These are phyloP conservation scores for Tenebrosternarchus preto DNA, from an alignment of 2,113 vertebrate genomes.

Conservation along the genomic window DNA sequence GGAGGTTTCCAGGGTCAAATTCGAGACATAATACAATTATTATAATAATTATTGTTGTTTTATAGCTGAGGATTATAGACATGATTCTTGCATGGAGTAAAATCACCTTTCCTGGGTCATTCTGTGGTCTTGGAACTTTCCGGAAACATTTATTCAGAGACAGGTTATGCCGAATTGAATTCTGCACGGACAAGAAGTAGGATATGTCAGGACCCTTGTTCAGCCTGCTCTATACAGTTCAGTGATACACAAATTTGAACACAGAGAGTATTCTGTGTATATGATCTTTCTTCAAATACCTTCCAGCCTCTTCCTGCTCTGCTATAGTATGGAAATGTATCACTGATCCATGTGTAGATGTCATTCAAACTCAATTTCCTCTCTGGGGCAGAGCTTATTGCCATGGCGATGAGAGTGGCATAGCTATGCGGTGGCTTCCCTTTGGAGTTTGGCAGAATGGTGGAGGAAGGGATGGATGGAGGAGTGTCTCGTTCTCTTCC, in stretches of 20 bases:
- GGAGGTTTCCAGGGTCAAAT: too few relatives aligned
- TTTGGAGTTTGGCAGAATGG: slow-evolving; percentile 78
- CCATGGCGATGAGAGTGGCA: slow-evolving; percentile 93
- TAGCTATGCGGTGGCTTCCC: slow-evolving; percentile 97
- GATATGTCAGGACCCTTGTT: neutral
- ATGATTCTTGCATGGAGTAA: neutral
- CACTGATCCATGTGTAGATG: slow-evolving; percentile 98
- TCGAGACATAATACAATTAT: too few relatives aligned
- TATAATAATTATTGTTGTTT: too few relatives aligned
- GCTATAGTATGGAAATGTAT: slow-evolving; percentile 93
- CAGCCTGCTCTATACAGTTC: too few relatives aligned
- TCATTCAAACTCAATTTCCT: slow-evolving; percentile 94
- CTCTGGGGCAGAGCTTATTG: slow-evolving; percentile 89
- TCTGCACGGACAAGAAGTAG: slow-evolving; percentile 71
- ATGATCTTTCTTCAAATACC: slow-evolving; percentile 66
- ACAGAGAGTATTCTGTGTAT: neutral
- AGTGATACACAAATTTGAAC: too few relatives aligned
- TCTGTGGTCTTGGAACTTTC: slow-evolving; percentile 93
- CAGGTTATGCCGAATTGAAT: slow-evolving; percentile 96
- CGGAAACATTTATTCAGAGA: slow-evolving; percentile 98
- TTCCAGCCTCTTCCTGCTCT: slow-evolving; percentile 95
- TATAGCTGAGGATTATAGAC: neutral
- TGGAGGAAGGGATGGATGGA: slow-evolving; percentile 61
- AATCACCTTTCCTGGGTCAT: slow-evolving; percentile 94
- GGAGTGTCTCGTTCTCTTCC: slow-evolving; percentile 75